Base-by-base conservation (phyloP, 2,888 invertebrate species). In the Amblyjoppa fuscipennis region DNA sequence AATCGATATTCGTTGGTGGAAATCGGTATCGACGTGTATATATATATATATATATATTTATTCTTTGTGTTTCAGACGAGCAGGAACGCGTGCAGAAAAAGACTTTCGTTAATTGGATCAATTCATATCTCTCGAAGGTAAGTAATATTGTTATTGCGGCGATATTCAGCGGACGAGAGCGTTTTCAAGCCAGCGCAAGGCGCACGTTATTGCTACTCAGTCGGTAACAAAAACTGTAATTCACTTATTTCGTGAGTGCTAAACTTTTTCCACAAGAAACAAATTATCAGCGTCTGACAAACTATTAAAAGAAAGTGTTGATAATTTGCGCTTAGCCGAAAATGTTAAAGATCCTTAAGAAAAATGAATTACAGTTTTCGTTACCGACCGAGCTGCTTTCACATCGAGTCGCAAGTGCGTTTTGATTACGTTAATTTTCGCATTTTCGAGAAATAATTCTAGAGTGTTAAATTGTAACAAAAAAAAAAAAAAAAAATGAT, bases 81-180 rank as follows among this genome's bases (percentile, higher is more conserved):
- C 99, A 99, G 95, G 99, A 99, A 96, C 96, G 99, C 94, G 99
- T 99, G 90, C 99, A 99, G 95, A 99, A 99, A 96, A 99, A 99
- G 95, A 99, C 99, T 89, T 99, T 99, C 95, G 98, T 99, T 92
- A 99, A 99, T 95, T 99, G 99, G 99, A 99, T 99, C 95, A 99
- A 99, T 95, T 98, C 99, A 94, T 98, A 99, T 95, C 96, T 99
- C 93, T 97, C 97, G 93, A 98, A 99, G 97, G 99, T 99, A 95
- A 96, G 95, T 87, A 74, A 41, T 28, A 69, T 78, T 31, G 68
- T 69, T 83, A 73, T 64, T 9, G n/a, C 31, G 66, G 49, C 34
- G 20, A 20, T 25, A 41, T 11, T 51, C 16, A 11, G n/a, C 41
- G 5, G 25, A 20, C 16, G 31, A 71, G n/a, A 34, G n/a, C 3